These are phyloP conservation scores for Bostrychus sinensis DNA, from an alignment of 2,113 vertebrate genomes.

Conservation along the genomic window DNA sequence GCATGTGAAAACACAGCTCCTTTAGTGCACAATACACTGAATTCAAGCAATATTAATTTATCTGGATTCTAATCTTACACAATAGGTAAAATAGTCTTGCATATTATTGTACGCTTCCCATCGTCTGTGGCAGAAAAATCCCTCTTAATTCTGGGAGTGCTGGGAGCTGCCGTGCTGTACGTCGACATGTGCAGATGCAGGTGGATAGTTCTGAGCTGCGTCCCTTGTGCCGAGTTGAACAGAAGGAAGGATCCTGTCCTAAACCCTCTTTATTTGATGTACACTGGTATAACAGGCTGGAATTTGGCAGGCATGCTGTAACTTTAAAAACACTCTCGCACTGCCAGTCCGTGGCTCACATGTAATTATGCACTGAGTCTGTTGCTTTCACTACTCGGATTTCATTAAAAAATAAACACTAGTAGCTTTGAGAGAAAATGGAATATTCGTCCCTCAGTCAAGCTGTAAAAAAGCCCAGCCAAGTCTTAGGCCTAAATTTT, in stretches of 20 bases:
- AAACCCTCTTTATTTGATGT: slow-evolving; percentile 15
- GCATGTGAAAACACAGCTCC: too few relatives aligned
- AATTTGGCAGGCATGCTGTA: not conserved
- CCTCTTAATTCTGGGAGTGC: slow-evolving; percentile 3
- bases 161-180: not conserved
- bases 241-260: slow-evolving; percentile 16
- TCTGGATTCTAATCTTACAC: too few relatives aligned
- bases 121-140: slow-evolving; percentile 7
- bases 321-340: not conserved
- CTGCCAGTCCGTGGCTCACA: not conserved
- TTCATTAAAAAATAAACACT: not conserved
- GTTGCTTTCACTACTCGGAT: not conserved
- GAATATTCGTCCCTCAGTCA: too few relatives aligned
- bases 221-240: slow-evolving; percentile 9
- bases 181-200: slow-evolving; percentile 13
- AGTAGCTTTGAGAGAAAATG: not conserved
- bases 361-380: not conserved
- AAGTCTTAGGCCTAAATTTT: too few relatives aligned
- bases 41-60: too few relatives aligned
- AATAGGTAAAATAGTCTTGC: too few relatives aligned
- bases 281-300: slow-evolving; percentile 7
- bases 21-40: too few relatives aligned
- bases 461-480: too few relatives aligned
- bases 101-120: too few relatives aligned
- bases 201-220: slow-evolving; percentile 13